These are phyloP conservation scores for Corydoras sp. DNA, from an alignment of 2,113 vertebrate species.

Conservation along the genomic window DNA sequence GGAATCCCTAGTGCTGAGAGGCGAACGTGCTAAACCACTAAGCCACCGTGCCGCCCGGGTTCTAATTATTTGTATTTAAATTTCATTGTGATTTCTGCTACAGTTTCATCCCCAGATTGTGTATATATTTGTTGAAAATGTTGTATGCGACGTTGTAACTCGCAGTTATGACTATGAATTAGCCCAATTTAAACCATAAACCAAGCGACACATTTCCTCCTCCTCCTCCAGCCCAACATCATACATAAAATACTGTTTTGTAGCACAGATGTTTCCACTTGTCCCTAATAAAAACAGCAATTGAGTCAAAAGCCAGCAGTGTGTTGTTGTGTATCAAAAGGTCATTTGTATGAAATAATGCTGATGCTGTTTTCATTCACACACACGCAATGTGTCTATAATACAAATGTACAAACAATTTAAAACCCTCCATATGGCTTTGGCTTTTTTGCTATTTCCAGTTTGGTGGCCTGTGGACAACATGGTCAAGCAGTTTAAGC, in stretches of 20 bases:
- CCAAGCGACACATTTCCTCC: background rate
- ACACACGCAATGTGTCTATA: background rate
- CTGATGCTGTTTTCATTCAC: background rate
- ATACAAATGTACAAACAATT: background rate
- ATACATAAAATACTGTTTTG: conserved; percentile 7
- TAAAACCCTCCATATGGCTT: background rate
- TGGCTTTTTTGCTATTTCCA: background rate
- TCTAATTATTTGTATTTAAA: too few relatives aligned
- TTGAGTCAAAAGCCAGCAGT: conserved; percentile 6
- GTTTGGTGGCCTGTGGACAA: background rate
- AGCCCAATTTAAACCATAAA: conserved; percentile 30
- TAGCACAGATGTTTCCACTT: conserved; percentile 46
- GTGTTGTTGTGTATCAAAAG: conserved; percentile 33
- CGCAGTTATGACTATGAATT: conserved; percentile 18
- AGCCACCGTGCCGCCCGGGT: too few relatives aligned
- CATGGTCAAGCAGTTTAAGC: background rate
- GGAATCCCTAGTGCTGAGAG: too few relatives aligned
- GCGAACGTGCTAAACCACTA: too few relatives aligned
- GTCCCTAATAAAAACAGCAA: conserved; percentile 28
- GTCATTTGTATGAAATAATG: conserved; percentile 17
- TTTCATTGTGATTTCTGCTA: too few relatives aligned
- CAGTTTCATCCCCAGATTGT: too few relatives aligned
- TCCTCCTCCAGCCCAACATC: conserved; percentile 22
- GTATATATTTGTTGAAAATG: too few relatives aligned
- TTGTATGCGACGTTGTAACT: too few relatives aligned